Conservation (phyloP, 1,140 invertebrate genomes). For the Solenopsis invicta region DNA sequence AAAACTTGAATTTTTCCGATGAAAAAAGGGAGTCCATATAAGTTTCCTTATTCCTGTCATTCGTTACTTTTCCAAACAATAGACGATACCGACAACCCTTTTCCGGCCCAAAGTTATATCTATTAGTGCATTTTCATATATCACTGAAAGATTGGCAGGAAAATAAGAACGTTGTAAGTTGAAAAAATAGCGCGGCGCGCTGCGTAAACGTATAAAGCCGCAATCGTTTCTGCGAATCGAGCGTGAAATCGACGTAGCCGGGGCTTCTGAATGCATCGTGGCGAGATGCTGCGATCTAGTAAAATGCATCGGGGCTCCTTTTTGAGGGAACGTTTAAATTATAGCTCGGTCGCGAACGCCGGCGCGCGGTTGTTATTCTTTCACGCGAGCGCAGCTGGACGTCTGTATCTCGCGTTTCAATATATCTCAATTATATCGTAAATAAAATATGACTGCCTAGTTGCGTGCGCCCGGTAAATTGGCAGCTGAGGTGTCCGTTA, state of each 20-base stretch:
- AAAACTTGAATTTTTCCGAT: background rate
- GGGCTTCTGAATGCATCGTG: constrained; percentile 39
- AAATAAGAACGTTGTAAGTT: constrained; percentile 55
- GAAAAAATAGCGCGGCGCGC: constrained; percentile 29
- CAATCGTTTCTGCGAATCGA: constrained; percentile 35
- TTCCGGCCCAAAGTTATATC: background rate
- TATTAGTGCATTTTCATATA: constrained; percentile 22
- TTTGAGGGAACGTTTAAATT: constrained; percentile 73
- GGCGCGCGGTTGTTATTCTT: constrained; percentile 66
- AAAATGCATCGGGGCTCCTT: constrained; percentile 74
- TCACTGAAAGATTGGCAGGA: constrained; percentile 39
- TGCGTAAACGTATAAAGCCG: constrained; percentile 28
- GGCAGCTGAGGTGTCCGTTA: constrained; percentile 81
- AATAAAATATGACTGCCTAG: constrained; percentile 84
- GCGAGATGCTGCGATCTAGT: constrained; percentile 62
- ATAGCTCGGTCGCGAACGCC: constrained; percentile 64
- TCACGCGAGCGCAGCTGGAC: constrained; percentile 77
- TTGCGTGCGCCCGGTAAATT: constrained; percentile 82
- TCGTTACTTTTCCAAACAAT: background rate
- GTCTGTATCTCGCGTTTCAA: constrained; percentile 82
- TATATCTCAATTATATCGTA: constrained; percentile 86
- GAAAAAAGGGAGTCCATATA: background rate
- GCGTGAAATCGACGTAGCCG: constrained; percentile 44
- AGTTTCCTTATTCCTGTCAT: background rate
- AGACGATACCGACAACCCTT: background rate